phyloP scores from a whole-genome alignment of 2,888 invertebrate genomes.

The Sminthurinus aureus region DNA sequence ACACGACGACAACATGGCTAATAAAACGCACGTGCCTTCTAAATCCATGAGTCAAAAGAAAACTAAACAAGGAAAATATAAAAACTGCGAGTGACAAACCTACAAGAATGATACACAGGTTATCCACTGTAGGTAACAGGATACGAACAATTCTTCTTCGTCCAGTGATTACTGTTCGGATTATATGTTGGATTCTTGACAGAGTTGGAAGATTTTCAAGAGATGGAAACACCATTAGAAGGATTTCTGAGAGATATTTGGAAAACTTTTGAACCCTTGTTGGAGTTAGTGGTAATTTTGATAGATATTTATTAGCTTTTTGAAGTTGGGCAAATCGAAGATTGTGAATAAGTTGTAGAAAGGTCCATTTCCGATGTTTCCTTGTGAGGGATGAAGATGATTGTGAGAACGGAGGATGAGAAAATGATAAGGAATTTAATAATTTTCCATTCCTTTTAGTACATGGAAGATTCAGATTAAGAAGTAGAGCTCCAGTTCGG shows the following conservation, averaged over 20 bases:
- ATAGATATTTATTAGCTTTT: slow-evolving; percentile 1
- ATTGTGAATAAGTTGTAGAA: slow-evolving; percentile 26
- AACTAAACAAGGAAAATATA: slow-evolving; percentile 1
- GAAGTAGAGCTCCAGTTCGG: neutral
- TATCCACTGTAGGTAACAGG: slow-evolving; percentile 5
- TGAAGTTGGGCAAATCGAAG: slow-evolving; percentile 27
- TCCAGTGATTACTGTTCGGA: slow-evolving; percentile 1
- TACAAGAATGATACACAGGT: slow-evolving; percentile 15
- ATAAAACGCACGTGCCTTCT: slow-evolving; percentile 10
- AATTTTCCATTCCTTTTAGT: slow-evolving; percentile 6
- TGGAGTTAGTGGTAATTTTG: neutral
- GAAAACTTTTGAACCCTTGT: neutral
- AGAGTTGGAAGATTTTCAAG: neutral
- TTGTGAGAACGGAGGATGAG: neutral
- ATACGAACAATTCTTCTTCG: slow-evolving; percentile 3
- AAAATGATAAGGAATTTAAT: neutral
- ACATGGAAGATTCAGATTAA: neutral
- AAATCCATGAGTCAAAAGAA: neutral
- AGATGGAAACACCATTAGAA: slow-evolving; percentile 19
- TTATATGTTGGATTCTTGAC: neutral
- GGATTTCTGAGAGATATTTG: neutral
- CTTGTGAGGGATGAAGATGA: slow-evolving; percentile 2
- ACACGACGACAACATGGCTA: slow-evolving; percentile 5
- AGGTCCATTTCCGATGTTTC: slow-evolving; percentile 16
- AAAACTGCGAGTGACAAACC: slow-evolving; percentile 7